phyloP scores from a whole-genome alignment of 1,140 invertebrate species.

The Cryptotermes secundus region DNA sequence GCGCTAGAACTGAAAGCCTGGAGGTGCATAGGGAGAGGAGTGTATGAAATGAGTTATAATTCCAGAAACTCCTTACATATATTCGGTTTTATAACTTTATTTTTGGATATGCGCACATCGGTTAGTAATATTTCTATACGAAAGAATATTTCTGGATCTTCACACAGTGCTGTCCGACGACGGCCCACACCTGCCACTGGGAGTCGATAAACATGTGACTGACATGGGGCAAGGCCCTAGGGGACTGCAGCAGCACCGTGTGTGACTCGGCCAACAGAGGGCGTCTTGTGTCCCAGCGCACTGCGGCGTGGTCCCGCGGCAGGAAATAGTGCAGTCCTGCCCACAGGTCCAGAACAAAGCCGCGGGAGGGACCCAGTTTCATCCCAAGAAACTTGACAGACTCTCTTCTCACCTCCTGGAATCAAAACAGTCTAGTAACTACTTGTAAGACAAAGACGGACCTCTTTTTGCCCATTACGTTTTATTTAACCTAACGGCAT shows the following conservation, averaged over 20 bases:
- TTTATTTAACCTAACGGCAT: too few relatives aligned
- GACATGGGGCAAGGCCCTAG: not conserved
- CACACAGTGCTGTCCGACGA: conserved; percentile 10
- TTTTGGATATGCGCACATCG: too few relatives aligned
- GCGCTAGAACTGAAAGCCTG: too few relatives aligned
- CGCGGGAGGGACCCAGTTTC: conserved; percentile 44
- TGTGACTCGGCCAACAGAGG: conserved; percentile 26
- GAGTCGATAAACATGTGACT: conserved; percentile 14
- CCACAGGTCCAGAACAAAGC: conserved; percentile 41
- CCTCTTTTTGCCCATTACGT: too few relatives aligned
- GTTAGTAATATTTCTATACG: not conserved
- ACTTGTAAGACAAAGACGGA: too few relatives aligned
- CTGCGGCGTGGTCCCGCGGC: conserved; percentile 43
- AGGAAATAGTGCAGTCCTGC: conserved; percentile 45
- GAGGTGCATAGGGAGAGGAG: too few relatives aligned
- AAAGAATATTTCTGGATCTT: conserved; percentile 1
- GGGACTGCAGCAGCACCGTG: conserved; percentile 26
- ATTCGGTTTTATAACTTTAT: too few relatives aligned
- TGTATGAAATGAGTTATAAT: too few relatives aligned
- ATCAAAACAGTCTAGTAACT: not conserved
- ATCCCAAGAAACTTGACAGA: conserved; percentile 38
- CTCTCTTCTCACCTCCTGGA: not conserved
- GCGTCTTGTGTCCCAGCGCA: conserved; percentile 44
- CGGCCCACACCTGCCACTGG: conserved; percentile 23
- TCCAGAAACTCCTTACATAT: too few relatives aligned